phyloP scores from a whole-genome alignment of 92 coral and sea anemone genomes.

The Epizoanthus ramosus region DNA sequence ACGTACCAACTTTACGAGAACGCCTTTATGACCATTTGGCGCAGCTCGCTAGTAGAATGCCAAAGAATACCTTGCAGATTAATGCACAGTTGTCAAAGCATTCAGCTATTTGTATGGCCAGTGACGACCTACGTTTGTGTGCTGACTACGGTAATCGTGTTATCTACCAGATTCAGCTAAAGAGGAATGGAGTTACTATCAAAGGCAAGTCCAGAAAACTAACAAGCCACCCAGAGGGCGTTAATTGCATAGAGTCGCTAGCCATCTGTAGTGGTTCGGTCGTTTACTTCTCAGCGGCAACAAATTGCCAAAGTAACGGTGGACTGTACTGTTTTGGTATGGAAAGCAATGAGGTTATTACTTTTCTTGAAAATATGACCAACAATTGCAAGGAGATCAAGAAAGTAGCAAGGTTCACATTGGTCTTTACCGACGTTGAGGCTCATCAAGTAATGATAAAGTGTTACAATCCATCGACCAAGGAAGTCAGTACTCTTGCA shows the following conservation, averaged over 20 bases:
- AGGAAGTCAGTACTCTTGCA: slow-evolving; percentile 45
- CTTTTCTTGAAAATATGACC: slow-evolving; percentile 30
- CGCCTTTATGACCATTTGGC: slow-evolving; percentile 45
- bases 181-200: slow-evolving; percentile 38
- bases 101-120: slow-evolving; percentile 51
- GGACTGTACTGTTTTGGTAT: slow-evolving; percentile 49
- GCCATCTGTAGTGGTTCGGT: slow-evolving; percentile 27
- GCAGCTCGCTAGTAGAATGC: slow-evolving; percentile 47
- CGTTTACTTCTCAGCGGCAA: slow-evolving; percentile 28
- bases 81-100: slow-evolving; percentile 42
- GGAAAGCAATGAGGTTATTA: slow-evolving; percentile 17
- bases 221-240: slow-evolving; percentile 32
- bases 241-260: slow-evolving; percentile 34
- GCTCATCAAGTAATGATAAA: slow-evolving; percentile 52
- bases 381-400: slow-evolving; percentile 45
- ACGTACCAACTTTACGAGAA: not conserved
- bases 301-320: slow-evolving; percentile 46
- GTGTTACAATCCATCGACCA: slow-evolving; percentile 49
- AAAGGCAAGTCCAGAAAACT: slow-evolving; percentile 46
- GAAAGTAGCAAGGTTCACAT: slow-evolving; percentile 41
- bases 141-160: slow-evolving; percentile 46
- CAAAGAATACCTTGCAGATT: slow-evolving; percentile 38
- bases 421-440: slow-evolving; percentile 52
- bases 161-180: slow-evolving; percentile 40
- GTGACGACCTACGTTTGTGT: slow-evolving; percentile 41